These are phyloP conservation scores for Tokudaia muenninki DNA, from an alignment of 2,797 vertebrate genomes.

Conservation along the genomic window DNA sequence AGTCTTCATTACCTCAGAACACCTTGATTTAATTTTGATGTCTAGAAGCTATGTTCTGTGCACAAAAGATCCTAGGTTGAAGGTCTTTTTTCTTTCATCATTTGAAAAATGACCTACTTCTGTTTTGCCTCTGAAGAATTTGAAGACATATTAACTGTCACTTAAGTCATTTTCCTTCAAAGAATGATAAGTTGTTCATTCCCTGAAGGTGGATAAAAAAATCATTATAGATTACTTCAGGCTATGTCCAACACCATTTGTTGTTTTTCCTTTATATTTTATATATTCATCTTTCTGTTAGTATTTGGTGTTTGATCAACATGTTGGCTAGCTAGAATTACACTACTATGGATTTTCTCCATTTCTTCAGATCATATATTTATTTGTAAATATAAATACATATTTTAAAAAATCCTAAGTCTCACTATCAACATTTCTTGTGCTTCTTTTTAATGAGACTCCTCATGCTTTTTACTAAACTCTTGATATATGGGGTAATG, in stretches of 20 bases:
- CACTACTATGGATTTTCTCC: neutral
- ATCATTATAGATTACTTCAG: neutral
- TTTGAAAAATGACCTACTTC: neutral
- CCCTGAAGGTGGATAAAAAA: neutral
- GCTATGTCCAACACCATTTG: neutral
- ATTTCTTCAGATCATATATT: neutral
- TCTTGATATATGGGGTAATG: neutral
- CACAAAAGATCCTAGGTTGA: neutral
- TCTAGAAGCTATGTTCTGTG: neutral
- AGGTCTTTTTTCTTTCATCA: neutral
- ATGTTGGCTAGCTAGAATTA: neutral
- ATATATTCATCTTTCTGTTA: neutral
- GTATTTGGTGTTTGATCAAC: neutral
- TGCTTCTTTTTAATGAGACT: neutral
- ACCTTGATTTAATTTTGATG: neutral
- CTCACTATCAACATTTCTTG: neutral
- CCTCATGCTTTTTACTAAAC: neutral
- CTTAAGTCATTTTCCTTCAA: neutral
- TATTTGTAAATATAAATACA: neutral
- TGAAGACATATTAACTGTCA: neutral
- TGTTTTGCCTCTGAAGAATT: neutral
- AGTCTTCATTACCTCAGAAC: neutral
- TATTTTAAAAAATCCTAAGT: neutral
- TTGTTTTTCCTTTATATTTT: neutral
- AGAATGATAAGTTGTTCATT: neutral